Evolutionary conservation across 2,113 vertebrate genomes (phyloP), one percentile per base, ranked within the genome.

Genomic region (Spheniscus mendiculus): DNA sequence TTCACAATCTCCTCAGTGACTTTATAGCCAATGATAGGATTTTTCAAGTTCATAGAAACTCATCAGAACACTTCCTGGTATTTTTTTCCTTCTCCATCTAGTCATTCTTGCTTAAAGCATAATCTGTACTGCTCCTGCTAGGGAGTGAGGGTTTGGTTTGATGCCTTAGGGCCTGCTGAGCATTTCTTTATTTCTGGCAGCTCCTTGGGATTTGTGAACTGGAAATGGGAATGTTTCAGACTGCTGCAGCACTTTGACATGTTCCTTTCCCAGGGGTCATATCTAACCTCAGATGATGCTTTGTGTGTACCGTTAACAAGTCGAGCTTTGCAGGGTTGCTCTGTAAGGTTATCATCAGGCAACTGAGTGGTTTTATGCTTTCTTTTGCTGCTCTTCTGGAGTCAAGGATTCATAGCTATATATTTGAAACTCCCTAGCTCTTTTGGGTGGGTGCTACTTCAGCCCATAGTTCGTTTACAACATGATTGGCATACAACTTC

Each of bases 21-120:
- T 94, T 93, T 96, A 95, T 86, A 96, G 95, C 85, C 89, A 97
- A 95, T 89, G 93, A 97, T 90, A 94, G 96, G 87, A 97, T 97
- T 98, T 96, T 97, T 97, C 97, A 97, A 97, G 97, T 97, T 98
- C 96, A 96, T 95, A 95, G 93, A 91, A 96, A 96, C 90, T 97
- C 94, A 96, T 97, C 97, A 95, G 95, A 97, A 96, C 86, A 73
- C 29, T 96, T 97, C 73, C 79, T 87, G 66, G 25, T 80, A 71
- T 90, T 95, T 96, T 96, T 94, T 67, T 86, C 40, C 65, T 70
- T 87, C 50, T 85, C 61, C 77, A 58, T 93, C 86, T 55, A 96
- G 23, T 78, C 12, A 9, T 44, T 93, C 66, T 87, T 32, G 32
- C 73, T 87, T 97, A 83, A 94, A 91, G 34, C 40, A 53, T 87